Conservation (phyloP, 1,140 invertebrate species). For the Trachymyrmex cornetzi region DNA sequence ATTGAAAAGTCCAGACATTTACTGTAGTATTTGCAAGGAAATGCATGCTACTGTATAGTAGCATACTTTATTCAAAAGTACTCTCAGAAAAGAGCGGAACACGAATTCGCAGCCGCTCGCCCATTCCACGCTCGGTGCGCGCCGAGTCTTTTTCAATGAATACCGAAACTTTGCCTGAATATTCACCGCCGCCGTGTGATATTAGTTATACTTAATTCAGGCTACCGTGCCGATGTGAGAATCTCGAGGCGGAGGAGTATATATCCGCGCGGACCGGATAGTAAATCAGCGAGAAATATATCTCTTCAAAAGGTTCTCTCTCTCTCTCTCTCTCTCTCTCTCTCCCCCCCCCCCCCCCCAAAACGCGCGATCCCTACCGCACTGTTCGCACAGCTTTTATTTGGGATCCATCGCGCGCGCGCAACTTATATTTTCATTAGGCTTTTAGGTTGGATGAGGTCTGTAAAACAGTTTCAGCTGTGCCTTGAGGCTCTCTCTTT, state of each 20-base stretch:
- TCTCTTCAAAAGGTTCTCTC: slow-evolving; percentile 35
- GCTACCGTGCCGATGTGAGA: slow-evolving; percentile 71
- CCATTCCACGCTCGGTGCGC: slow-evolving; percentile 57
- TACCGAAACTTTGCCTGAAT: slow-evolving; percentile 83
- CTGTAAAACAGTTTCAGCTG: slow-evolving; percentile 57
- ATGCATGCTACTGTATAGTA: slow-evolving; percentile 24
- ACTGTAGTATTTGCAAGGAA: slow-evolving; percentile 44
- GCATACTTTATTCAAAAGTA: slow-evolving; percentile 59
- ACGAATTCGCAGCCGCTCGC: slow-evolving; percentile 62
- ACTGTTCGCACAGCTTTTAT: slow-evolving; percentile 49
- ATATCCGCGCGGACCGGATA: neutral
- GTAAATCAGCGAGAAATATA: slow-evolving; percentile 54
- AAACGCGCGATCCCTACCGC: slow-evolving; percentile 12
- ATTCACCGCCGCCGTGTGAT: slow-evolving; percentile 74
- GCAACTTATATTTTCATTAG: slow-evolving; percentile 84
- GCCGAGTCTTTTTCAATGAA: slow-evolving; percentile 83
- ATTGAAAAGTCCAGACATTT: slow-evolving; percentile 46
- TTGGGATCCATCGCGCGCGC: slow-evolving; percentile 83
- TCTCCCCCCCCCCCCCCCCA: too few relatives aligned
- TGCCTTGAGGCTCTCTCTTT: slow-evolving; percentile 40
- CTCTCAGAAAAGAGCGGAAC: slow-evolving; percentile 17
- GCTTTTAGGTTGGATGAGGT: slow-evolving; percentile 51
- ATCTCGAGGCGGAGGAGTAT: slow-evolving; percentile 26
- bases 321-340: neutral
- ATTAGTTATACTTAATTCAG: slow-evolving; percentile 86